Base-by-base conservation (phyloP, 2,888 invertebrate genomes). In the Oscheius myriophilus region DNA sequence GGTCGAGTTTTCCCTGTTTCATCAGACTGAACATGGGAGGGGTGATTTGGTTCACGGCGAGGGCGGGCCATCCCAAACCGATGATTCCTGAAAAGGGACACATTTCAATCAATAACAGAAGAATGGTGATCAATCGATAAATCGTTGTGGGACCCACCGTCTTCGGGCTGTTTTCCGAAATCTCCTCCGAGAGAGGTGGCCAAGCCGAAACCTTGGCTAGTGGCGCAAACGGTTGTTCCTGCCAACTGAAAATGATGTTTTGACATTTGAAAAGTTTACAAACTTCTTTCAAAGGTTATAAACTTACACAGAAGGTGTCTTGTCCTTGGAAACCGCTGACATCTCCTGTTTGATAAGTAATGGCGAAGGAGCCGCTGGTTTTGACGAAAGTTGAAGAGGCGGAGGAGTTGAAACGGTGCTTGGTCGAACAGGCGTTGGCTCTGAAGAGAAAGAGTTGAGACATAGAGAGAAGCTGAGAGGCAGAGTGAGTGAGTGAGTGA, bases 171-270 rank as follows among this genome's bases (percentile, higher is more conserved):
- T 43, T 88, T 88, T 43, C 87, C 88, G 67, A 89, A 88, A 79
- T 89, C 89, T 14, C 88, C 88, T 12, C 89, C 89, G 72, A 89
- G 87, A 26, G 85, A 73, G 0, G 85, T 87, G n/a, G 89, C 89
- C 71, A 89, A 89, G 18, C 88, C 89, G 82, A 89, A 89, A n/a
- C 87, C 87, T 82, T 89, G 89, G 42, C 80, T 78, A 54, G 86
- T 86, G 11, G 88, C 86, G 25, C 80, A 78, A 39, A 88, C 71
- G 2, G 74, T 66, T 2, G 79, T 76, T 54, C 71, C 71, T 33
- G 72, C 67, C 71, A 83, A 75, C 81, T 83, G 53, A 54, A 77
- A 42, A 45, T 0, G 3, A 45, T 3, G n/a, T 6, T 49, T 16
- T 4, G 4, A 46, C 3, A 14, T 46, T 4, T 46, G 46, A 1